Percentiles rank a stretch among this genome's conserved stretches.
Evolutionary conservation across 2,113 vertebrate species (phyloP).

Genomic region (Phrynosoma platyrhinos): DNA sequence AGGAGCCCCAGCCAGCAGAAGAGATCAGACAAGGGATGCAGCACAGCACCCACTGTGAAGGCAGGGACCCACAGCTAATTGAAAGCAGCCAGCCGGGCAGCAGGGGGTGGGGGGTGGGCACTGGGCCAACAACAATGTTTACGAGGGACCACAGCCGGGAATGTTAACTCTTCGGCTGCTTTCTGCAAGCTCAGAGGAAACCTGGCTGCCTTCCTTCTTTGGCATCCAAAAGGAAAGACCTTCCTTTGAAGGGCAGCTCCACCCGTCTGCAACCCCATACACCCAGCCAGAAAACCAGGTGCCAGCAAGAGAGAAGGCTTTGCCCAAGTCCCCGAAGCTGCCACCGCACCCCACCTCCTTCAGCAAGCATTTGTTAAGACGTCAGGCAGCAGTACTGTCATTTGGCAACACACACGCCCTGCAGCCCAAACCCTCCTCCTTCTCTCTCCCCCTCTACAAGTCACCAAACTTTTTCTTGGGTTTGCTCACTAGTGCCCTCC

Average conservation of each 20-base stretch:
- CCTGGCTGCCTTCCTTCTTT: neutral
- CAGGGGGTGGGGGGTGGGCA: neutral
- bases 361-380: neutral
- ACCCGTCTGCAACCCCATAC: neutral
- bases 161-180: constrained; percentile 36
- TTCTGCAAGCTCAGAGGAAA: neutral
- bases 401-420: neutral
- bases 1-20: neutral
- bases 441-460: neutral
- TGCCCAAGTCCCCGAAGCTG: neutral
- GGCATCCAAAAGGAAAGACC: neutral
- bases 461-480: neutral
- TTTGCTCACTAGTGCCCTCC: neutral
- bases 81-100: constrained; percentile 7
- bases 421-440: neutral
- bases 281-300: neutral
- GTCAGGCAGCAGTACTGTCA: neutral
- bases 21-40: neutral
- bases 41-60: neutral
- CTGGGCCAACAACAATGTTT: constrained; percentile 23
- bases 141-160: constrained; percentile 24
- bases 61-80: constrained; percentile 21
- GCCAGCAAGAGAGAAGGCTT: neutral
- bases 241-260: neutral
- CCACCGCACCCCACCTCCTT: neutral